phyloP scores from a whole-genome alignment of 2,797 vertebrate genomes.

The Acestrorhynchus altus region DNA sequence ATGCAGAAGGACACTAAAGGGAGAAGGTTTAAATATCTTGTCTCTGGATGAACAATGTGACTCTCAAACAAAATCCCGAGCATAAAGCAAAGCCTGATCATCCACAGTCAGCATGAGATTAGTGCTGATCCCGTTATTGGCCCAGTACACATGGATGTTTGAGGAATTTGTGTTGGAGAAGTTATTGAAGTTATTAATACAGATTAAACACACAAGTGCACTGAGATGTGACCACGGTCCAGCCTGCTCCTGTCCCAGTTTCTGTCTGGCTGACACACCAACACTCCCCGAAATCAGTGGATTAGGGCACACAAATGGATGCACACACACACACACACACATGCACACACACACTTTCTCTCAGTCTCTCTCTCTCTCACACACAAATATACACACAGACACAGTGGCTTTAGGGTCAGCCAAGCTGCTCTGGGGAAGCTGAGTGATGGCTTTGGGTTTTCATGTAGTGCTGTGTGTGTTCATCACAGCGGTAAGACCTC shows the following conservation, averaged over 20 bases:
- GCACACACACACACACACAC: constrained; percentile 21
- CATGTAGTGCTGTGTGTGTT: not conserved
- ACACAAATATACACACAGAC: not conserved
- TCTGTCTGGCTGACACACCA: not conserved
- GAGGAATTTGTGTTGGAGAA: not conserved
- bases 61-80: constrained; percentile 5
- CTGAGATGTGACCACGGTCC: not conserved
- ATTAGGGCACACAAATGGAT: not conserved
- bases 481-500: not conserved
- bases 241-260: not conserved
- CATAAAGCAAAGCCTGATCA: constrained; percentile 5
- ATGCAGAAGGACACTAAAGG: not conserved
- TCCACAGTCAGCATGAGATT: not conserved
- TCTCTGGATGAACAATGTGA: not conserved
- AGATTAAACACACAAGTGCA: not conserved
- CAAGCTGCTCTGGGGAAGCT: not conserved
- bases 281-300: not conserved
- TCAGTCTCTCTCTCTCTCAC: too few relatives aligned
- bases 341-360: not conserved
- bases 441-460: constrained; percentile 4
- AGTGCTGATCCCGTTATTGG: not conserved
- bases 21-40: not conserved
- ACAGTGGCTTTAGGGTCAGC: not conserved
- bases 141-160: not conserved
- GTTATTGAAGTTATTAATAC: not conserved